Percentiles rank a stretch among this genome's conserved stretches.
Evolutionary conservation across 1,140 invertebrate species (phyloP).

Genomic region (Bactericera cockerelli): DNA sequence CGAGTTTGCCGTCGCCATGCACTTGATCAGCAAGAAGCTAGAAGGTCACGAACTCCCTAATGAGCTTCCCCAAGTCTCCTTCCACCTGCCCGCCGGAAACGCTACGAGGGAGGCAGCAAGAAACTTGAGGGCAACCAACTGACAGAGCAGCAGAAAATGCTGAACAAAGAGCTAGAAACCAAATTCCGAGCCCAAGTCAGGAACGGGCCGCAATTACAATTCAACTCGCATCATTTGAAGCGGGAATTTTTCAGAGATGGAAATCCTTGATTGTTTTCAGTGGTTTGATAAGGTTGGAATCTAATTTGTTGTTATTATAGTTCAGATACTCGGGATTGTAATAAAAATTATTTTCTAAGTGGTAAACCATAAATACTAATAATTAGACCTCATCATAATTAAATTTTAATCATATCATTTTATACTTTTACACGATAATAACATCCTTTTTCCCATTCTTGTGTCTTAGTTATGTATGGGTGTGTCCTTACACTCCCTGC

Average conservation of each 20-base stretch:
- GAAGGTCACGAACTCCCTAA: slow-evolving; percentile 87
- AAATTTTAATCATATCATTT: too few species aligned
- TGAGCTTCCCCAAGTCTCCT: slow-evolving; percentile 84
- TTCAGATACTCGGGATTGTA: too few species aligned
- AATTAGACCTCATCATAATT: too few species aligned
- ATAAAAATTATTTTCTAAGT: too few species aligned
- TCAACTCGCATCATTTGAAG: slow-evolving; percentile 8
- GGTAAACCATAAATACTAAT: too few species aligned
- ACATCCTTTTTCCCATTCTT: too few species aligned
- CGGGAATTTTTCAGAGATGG: not conserved
- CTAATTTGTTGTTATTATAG: too few species aligned
- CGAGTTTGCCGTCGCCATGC: slow-evolving; percentile 97
- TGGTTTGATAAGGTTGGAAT: too few species aligned
- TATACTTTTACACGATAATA: too few species aligned
- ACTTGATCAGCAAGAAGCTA: slow-evolving; percentile 88
- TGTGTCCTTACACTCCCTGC: too few species aligned
- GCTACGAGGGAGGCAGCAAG: slow-evolving; percentile 27
- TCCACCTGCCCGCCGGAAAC: slow-evolving; percentile 66
- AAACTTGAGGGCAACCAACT: not conserved
- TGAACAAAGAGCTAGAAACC: slow-evolving; percentile 4
- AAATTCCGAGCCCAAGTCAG: not conserved
- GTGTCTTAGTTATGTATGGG: too few species aligned
- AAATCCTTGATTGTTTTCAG: slow-evolving; percentile 4
- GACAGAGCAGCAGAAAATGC: not conserved
- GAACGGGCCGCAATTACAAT: slow-evolving; percentile 1